These are phyloP conservation scores for Cerceris rybyensis DNA, from an alignment of 2,888 invertebrate genomes.

Conservation along the genomic window DNA sequence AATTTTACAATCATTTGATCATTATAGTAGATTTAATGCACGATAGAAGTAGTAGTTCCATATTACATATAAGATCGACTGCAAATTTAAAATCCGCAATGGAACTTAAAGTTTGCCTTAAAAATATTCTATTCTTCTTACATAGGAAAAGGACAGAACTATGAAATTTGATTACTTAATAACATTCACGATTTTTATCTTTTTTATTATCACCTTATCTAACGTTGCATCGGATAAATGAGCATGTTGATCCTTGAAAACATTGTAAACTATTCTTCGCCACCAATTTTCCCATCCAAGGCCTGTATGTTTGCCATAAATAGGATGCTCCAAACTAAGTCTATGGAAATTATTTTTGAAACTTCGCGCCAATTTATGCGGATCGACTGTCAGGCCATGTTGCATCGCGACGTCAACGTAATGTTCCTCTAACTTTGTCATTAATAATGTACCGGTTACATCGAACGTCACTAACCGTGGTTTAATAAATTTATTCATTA, in stretches of 20 bases:
- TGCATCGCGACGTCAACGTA: slow-evolving; percentile 88
- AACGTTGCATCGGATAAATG: slow-evolving; percentile 68
- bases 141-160: not conserved
- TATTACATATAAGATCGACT: too few species aligned
- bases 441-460: slow-evolving; percentile 91
- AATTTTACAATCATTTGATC: too few species aligned
- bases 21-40: too few species aligned
- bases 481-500: slow-evolving; percentile 69
- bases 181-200: not conserved
- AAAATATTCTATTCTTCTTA: too few species aligned
- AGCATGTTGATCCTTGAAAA: slow-evolving; percentile 84
- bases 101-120: too few species aligned
- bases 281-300: slow-evolving; percentile 93
- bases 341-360: slow-evolving; percentile 86
- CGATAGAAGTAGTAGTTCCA: too few species aligned
- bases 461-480: slow-evolving; percentile 92
- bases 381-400: slow-evolving; percentile 86
- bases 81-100: too few species aligned
- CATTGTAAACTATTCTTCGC: slow-evolving; percentile 86
- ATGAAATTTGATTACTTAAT: not conserved
- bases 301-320: slow-evolving; percentile 88
- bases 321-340: slow-evolving; percentile 88
- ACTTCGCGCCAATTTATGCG: slow-evolving; percentile 84
- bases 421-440: slow-evolving; percentile 81
- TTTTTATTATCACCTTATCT: slow-evolving; percentile 69